phyloP scores from a whole-genome alignment of 2,113 vertebrate species.

The Rhinopomastus cyanomelas region DNA sequence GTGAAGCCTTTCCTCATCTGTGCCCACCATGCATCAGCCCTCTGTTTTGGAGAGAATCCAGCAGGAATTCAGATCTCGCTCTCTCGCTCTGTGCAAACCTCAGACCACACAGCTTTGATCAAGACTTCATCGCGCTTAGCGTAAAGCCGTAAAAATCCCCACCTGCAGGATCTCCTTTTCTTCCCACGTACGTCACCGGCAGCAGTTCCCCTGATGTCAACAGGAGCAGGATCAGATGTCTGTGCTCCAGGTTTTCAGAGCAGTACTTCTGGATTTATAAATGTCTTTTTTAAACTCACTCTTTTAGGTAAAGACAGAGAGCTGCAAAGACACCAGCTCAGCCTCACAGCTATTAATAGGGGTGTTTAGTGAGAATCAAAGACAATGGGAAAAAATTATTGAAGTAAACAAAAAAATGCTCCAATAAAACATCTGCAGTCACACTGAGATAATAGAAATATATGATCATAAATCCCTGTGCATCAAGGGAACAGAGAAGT shows the following conservation, averaged over 20 bases:
- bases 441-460: background rate
- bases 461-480: background rate
- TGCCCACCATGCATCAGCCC: fast-evolving
- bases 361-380: background rate
- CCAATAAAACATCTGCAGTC: background rate
- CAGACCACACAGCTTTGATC: background rate
- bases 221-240: background rate
- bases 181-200: background rate
- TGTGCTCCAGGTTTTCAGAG: background rate
- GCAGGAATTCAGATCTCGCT: background rate
- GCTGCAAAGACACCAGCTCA: background rate
- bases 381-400: background rate
- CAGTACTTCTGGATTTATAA: background rate
- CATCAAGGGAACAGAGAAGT: background rate
- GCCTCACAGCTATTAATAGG: background rate
- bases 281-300: fast-evolving
- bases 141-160: background rate
- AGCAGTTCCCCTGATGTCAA: background rate
- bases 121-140: background rate
- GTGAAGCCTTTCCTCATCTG: background rate
- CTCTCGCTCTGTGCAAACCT: fast-evolving
- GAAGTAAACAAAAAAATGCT: background rate
- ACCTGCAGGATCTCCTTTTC: background rate
- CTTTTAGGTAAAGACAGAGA: background rate
- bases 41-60: background rate